phyloP scores from a whole-genome alignment of 37 sponge, comb jelly and placozoan genomes.

The Geodia barretti region DNA sequence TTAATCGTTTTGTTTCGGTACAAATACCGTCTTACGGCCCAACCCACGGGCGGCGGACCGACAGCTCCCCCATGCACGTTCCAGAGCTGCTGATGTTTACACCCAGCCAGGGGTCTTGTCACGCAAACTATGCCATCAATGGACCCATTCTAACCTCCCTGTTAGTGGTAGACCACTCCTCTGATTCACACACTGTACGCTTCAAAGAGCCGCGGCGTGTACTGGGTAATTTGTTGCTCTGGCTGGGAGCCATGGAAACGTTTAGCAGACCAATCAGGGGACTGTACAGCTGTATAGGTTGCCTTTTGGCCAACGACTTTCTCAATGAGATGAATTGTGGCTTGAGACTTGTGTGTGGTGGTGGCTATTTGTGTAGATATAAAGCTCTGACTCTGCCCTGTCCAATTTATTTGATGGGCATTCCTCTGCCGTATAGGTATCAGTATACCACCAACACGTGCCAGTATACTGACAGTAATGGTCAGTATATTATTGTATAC shows the following conservation, averaged over 20 bases:
- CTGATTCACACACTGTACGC: not conserved
- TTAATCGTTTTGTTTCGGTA: too few relatives aligned
- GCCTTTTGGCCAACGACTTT: too few relatives aligned
- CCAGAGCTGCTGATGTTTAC: not conserved
- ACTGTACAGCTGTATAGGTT: not conserved
- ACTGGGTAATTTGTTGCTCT: not conserved
- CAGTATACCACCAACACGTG: not conserved
- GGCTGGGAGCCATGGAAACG: not conserved
- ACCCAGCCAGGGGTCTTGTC: not conserved
- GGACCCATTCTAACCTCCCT: not conserved
- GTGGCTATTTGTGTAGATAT: not conserved
- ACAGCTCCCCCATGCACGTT: not conserved
- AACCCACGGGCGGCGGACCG: not conserved
- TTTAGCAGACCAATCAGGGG: not conserved
- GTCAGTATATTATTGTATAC: not conserved
- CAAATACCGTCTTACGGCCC: not conserved
- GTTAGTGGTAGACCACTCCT: not conserved
- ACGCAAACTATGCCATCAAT: not conserved
- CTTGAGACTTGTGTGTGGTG: not conserved
- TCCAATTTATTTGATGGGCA: too few relatives aligned
- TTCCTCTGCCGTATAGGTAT: not conserved
- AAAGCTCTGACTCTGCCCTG: not conserved
- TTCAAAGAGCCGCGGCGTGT: not conserved
- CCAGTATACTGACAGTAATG: not conserved
- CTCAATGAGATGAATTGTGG: not conserved